These are phyloP conservation scores for Crocidura indochinensis DNA, from an alignment of 2,797 vertebrate species.

Conservation along the genomic window DNA sequence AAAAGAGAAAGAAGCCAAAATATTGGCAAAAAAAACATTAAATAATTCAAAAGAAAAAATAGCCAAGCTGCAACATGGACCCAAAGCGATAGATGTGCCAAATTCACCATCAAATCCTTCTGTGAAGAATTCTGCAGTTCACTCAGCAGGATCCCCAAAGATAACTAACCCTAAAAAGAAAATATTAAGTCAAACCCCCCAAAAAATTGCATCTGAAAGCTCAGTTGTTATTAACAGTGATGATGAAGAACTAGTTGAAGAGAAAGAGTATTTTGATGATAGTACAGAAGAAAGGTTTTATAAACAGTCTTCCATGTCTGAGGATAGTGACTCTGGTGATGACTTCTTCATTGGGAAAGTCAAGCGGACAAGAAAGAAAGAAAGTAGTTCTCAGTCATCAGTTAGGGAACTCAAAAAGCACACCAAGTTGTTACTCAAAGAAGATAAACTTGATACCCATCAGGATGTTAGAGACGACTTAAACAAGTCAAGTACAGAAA, in stretches of 20 bases:
- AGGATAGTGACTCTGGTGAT: slow-evolving; percentile 92
- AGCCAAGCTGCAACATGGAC: slow-evolving; percentile 49
- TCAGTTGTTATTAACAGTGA: slow-evolving; percentile 86
- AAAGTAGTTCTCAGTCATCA: slow-evolving; percentile 77
- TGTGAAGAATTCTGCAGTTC: slow-evolving; percentile 38
- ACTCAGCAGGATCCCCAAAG: slow-evolving; percentile 56
- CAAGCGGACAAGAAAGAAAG: slow-evolving; percentile 93
- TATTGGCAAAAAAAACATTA: slow-evolving; percentile 65
- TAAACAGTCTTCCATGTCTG: slow-evolving; percentile 95
- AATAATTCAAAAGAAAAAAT: slow-evolving; percentile 66
- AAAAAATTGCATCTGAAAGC: slow-evolving; percentile 10
- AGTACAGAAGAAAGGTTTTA: slow-evolving; percentile 98
- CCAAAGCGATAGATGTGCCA: slow-evolving; percentile 44
- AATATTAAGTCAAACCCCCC: slow-evolving; percentile 47
- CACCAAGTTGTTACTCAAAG: slow-evolving; percentile 66
- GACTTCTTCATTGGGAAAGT: slow-evolving; percentile 98
- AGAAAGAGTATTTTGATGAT: slow-evolving; percentile 97
- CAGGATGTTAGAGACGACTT: slow-evolving; percentile 69
- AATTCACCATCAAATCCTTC: slow-evolving; percentile 59
- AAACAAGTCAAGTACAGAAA: slow-evolving; percentile 76
- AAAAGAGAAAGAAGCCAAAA: slow-evolving; percentile 72
- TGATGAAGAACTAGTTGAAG: slow-evolving; percentile 87
- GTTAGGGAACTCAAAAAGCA: slow-evolving; percentile 72
- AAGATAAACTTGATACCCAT: not conserved
- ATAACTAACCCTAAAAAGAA: slow-evolving; percentile 70